A percentile compares a stretch with the other conserved stretches of the same genome.
Conservation (phyloP, 1,140 invertebrate species). For the Semibalanus balanoides region DNA sequence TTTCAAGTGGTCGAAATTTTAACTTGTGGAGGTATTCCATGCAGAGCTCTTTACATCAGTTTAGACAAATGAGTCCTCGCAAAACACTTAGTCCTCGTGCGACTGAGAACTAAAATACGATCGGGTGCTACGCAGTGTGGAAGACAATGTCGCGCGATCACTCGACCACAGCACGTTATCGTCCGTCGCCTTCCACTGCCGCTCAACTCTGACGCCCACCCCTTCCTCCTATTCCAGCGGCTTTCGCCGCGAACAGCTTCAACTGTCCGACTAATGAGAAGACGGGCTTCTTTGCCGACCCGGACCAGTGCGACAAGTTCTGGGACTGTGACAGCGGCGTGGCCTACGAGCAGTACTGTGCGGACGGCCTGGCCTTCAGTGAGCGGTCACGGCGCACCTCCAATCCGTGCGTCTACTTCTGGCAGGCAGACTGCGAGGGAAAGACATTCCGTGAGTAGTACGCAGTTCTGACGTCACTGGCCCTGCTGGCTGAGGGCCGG, state of each 20-base stretch:
- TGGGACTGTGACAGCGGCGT: background rate
- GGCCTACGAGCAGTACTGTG: background rate
- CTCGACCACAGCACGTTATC: background rate
- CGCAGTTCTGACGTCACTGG: no score
- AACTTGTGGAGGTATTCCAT: no score
- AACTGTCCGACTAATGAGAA: background rate
- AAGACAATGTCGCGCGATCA: background rate
- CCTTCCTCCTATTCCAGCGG: no score
- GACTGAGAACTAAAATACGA: no score
- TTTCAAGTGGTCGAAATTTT: no score
- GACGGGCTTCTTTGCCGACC: slow-evolving; percentile 5
- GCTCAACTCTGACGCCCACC: background rate
- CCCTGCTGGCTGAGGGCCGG: no score
- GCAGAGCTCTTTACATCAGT: background rate
- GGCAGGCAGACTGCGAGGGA: background rate
- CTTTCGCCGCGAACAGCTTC: background rate
- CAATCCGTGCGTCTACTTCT: background rate
- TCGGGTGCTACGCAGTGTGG: no score
- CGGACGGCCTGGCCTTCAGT: background rate
- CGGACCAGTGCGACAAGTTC: background rate
- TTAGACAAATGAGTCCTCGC: background rate
- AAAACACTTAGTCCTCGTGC: no score
- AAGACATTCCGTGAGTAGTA: background rate
- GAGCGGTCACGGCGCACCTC: background rate
- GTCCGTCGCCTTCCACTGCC: background rate